phyloP scores from a whole-genome alignment of 2,113 vertebrate genomes.

The Entelurus aequoreus region DNA sequence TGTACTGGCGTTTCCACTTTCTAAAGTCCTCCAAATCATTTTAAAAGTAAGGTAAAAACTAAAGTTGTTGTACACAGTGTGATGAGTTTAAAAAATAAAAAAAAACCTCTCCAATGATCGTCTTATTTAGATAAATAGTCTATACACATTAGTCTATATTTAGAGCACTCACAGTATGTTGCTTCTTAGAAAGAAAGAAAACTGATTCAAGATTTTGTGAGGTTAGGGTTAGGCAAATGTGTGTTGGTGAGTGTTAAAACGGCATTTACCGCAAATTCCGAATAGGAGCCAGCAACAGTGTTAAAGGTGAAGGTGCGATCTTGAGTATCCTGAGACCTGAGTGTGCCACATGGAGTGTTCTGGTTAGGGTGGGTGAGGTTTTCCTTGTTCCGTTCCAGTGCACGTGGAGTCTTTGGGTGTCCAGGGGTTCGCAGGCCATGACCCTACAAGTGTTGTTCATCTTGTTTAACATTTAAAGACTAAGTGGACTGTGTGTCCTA shows the following conservation, averaged over 20 bases:
- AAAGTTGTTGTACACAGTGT: too few relatives aligned
- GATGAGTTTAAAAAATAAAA: too few relatives aligned
- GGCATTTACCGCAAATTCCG: conserved; percentile 90
- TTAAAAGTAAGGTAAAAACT: too few relatives aligned
- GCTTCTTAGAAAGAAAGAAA: too few relatives aligned
- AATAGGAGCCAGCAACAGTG: conserved; percentile 88
- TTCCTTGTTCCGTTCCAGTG: conserved; percentile 83
- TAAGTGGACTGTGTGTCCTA: neutral
- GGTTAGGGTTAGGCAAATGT: conserved; percentile 3
- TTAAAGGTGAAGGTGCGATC: conserved; percentile 83
- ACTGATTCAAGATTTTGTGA: neutral
- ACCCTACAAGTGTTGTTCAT: conserved; percentile 39
- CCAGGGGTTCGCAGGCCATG: conserved; percentile 62
- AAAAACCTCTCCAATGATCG: too few relatives aligned
- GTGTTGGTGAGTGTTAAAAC: conserved; percentile 47
- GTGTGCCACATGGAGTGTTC: conserved; percentile 75
- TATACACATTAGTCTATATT: too few relatives aligned
- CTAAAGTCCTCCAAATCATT: too few relatives aligned
- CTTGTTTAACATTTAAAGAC: too few relatives aligned
- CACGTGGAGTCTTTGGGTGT: conserved; percentile 58
- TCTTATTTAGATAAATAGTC: too few relatives aligned
- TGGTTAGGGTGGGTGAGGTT: conserved; percentile 75
- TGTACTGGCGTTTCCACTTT: too few relatives aligned
- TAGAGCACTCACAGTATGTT: too few relatives aligned
- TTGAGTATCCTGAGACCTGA: conserved; percentile 73